Conservation (phyloP, 2,888 invertebrate genomes). For the Dicycla oo region DNA sequence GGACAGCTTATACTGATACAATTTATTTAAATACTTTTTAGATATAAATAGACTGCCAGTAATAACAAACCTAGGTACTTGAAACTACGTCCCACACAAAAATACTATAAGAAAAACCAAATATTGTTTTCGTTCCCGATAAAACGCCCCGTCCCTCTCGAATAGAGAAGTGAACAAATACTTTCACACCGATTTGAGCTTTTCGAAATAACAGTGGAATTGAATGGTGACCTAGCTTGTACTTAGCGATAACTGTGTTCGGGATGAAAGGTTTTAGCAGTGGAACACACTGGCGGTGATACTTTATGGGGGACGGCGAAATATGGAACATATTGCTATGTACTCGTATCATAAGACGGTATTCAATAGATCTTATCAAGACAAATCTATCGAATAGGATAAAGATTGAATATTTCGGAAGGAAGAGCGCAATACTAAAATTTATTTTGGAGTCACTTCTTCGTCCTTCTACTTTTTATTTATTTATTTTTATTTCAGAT, state of each 20-base stretch:
- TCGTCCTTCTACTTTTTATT: too few relatives aligned
- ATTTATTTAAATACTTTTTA: background rate
- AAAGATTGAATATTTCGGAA: background rate
- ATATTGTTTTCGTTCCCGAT: constrained; percentile 42
- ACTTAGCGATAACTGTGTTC: constrained; percentile 14
- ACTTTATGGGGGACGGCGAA: background rate
- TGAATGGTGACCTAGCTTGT: constrained; percentile 38
- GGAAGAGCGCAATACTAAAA: background rate
- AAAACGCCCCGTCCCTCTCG: constrained; percentile 10
- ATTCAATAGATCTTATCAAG: background rate
- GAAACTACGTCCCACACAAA: constrained; percentile 8
- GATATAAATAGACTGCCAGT: background rate
- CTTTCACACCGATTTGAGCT: constrained; percentile 39
- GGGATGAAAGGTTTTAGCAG: constrained; percentile 5
- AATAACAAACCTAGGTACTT: background rate
- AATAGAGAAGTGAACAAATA: constrained; percentile 50
- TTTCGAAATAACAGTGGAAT: constrained; percentile 53
- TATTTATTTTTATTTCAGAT: too few relatives aligned
- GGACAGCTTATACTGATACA: too few relatives aligned
- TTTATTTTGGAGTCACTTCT: background rate
- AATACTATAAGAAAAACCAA: constrained; percentile 24
- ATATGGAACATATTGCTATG: too few relatives aligned
- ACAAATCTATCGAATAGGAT: too few relatives aligned
- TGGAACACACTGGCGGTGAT: background rate
- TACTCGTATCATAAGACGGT: background rate